Conservation (phyloP, 2,797 vertebrate genomes). For the Myiotriccus ornatus region DNA sequence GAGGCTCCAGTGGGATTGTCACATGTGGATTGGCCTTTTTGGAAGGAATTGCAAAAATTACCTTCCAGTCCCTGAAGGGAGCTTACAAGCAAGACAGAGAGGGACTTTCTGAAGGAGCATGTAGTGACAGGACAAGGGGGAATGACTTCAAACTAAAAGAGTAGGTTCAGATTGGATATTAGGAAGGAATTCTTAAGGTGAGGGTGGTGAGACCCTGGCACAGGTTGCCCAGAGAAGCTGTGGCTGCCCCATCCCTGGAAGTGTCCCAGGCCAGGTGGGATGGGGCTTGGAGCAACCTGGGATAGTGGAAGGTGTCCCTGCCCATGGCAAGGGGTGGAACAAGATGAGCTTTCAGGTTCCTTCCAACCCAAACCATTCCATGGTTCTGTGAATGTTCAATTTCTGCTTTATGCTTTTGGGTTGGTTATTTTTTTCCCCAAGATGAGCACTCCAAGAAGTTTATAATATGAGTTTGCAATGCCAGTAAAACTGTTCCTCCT, state of each 20-base stretch:
- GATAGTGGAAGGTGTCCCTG: background rate
- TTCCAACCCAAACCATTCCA: background rate
- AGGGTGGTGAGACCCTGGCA: background rate
- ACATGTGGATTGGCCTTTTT: background rate
- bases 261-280: fast-evolving
- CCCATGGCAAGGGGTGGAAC: background rate
- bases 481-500: background rate
- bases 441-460: background rate
- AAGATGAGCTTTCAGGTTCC: background rate
- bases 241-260: background rate
- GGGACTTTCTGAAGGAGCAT: background rate
- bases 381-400: background rate
- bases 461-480: background rate
- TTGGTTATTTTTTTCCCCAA: background rate
- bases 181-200: background rate
- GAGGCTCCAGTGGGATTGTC: background rate
- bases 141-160: background rate
- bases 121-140: background rate
- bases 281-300: background rate
- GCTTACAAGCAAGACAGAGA: fast-evolving
- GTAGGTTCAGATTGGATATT: background rate
- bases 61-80: background rate
- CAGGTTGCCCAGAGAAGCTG: background rate
- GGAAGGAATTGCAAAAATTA: background rate
- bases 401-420: background rate